phyloP scores from a whole-genome alignment of 2,797 vertebrate genomes.

The Brachyrhaphis roseni region DNA sequence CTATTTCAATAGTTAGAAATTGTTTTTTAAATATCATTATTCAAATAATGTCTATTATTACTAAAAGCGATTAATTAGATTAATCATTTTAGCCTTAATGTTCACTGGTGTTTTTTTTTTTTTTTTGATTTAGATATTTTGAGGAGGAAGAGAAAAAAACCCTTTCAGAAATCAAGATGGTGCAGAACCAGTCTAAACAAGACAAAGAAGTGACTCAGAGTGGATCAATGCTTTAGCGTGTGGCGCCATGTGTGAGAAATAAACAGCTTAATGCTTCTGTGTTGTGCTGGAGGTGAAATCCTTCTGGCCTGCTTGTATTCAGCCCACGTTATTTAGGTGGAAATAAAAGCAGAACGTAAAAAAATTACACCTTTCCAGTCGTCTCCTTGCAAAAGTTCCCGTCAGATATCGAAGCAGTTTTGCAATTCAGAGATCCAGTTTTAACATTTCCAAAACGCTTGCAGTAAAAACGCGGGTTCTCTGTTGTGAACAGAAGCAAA shows the following conservation, averaged over 20 bases:
- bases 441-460: background rate
- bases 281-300: background rate
- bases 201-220: background rate
- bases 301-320: background rate
- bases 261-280: background rate
- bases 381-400: background rate
- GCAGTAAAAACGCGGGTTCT: background rate
- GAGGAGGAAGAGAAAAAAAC: background rate
- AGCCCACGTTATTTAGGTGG: background rate
- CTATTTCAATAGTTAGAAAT: too few relatives aligned
- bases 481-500: background rate
- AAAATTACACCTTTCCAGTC: background rate
- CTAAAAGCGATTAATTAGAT: too few relatives aligned
- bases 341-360: background rate
- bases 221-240: background rate
- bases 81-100: background rate
- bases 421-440: background rate
- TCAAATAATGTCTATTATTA: too few relatives aligned
- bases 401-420: background rate
- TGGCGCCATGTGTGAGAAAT: conserved; percentile 1
- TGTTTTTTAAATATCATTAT: too few relatives aligned
- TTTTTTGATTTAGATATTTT: background rate
- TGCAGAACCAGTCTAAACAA: background rate
- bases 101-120: background rate
- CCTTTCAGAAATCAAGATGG: background rate